phyloP scores from a whole-genome alignment of 1,140 invertebrate genomes.

The Hydropsyche tenuis region DNA sequence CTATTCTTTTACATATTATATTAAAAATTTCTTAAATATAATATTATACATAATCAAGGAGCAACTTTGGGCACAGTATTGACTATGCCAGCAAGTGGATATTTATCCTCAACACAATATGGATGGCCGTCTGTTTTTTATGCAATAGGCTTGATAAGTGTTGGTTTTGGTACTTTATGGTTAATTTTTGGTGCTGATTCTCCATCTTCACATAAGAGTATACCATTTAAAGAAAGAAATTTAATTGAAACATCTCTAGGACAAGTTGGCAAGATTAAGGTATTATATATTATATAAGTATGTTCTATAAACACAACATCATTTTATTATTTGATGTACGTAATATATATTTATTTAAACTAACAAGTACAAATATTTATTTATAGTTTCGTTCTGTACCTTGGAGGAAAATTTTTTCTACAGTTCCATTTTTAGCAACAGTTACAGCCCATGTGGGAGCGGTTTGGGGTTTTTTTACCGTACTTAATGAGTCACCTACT shows the following conservation, averaged over 20 bases:
- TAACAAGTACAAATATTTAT: not conserved
- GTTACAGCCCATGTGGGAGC: slow-evolving; percentile 25
- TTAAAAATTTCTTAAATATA: too few species aligned
- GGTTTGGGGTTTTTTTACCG: slow-evolving; percentile 26
- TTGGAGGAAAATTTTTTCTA: slow-evolving; percentile 22
- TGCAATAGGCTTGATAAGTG: slow-evolving; percentile 23
- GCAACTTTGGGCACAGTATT: slow-evolving; percentile 29
- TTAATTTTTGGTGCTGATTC: slow-evolving; percentile 35
- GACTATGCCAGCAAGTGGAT: slow-evolving; percentile 20
- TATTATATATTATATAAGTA: slow-evolving; percentile 3
- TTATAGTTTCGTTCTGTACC: slow-evolving; percentile 28
- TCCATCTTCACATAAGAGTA: slow-evolving; percentile 40
- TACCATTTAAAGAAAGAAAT: slow-evolving; percentile 28
- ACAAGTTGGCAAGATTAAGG: slow-evolving; percentile 7
- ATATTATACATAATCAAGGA: slow-evolving; percentile 28
- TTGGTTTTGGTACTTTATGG: slow-evolving; percentile 32
- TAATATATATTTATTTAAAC: not conserved
- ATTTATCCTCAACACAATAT: slow-evolving; percentile 13
- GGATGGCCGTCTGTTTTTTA: slow-evolving; percentile 47
- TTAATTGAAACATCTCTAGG: slow-evolving; percentile 42
- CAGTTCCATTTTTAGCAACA: slow-evolving; percentile 8
- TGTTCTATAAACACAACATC: not conserved
- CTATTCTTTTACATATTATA: not conserved
- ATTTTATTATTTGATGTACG: not conserved
- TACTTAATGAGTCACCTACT: slow-evolving; percentile 34